A percentile compares a stretch with the other conserved stretches of the same genome.
These are phyloP conservation scores for Lasiommata megera DNA, from an alignment of 2,888 invertebrate species.

Conservation along the genomic window DNA sequence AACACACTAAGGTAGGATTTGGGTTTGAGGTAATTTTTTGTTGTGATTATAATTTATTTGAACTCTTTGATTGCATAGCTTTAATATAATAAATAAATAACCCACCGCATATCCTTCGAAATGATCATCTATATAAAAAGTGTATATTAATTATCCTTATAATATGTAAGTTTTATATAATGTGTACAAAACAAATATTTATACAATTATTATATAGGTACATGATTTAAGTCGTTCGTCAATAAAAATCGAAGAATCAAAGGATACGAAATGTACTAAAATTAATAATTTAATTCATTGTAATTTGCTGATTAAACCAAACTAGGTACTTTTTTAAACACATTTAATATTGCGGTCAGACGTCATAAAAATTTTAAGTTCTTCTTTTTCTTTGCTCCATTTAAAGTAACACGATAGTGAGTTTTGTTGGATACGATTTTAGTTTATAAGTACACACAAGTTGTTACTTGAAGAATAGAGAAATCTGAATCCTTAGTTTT, in stretches of 20 bases:
- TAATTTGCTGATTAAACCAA: slow-evolving; percentile 13
- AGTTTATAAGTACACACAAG: too few relatives aligned
- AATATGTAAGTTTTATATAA: background rate
- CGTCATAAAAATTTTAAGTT: too few relatives aligned
- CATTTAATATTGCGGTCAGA: too few relatives aligned
- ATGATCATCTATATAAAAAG: slow-evolving; percentile 6
- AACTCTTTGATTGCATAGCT: slow-evolving; percentile 24
- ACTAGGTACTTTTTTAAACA: too few relatives aligned
- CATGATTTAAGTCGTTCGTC: background rate
- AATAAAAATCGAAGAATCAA: slow-evolving; percentile 14
- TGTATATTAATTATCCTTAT: slow-evolving; percentile 12
- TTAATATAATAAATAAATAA: slow-evolving; percentile 53
- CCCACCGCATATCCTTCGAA: slow-evolving; percentile 34
- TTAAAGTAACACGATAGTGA: too few relatives aligned
- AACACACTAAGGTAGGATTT: background rate
- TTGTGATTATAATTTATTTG: slow-evolving; percentile 38
- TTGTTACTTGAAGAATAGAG: too few relatives aligned
- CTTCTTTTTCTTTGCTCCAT: too few relatives aligned
- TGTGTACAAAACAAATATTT: background rate
- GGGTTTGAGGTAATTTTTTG: slow-evolving; percentile 28
- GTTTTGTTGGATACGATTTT: too few relatives aligned
- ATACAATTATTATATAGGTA: background rate
- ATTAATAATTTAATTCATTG: slow-evolving; percentile 9
- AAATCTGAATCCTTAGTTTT: too few relatives aligned
- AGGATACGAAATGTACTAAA: slow-evolving; percentile 16